These are phyloP conservation scores for Eriosoma lanigerum DNA, from an alignment of 1,140 invertebrate genomes.

Conservation along the genomic window DNA sequence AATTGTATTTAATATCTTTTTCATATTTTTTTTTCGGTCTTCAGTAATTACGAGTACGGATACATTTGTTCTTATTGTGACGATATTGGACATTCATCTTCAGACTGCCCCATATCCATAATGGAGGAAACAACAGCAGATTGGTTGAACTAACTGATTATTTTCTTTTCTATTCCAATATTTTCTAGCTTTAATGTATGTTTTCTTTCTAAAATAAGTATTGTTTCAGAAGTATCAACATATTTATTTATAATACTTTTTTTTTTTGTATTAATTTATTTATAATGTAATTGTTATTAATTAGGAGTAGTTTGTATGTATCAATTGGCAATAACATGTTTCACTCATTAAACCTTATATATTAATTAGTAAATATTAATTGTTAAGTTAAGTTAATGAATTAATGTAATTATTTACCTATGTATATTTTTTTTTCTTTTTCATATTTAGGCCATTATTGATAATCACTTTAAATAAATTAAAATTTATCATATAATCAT, in stretches of 20 bases:
- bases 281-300: slow-evolving; percentile 29
- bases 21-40: slow-evolving; percentile 37
- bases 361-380: neutral
- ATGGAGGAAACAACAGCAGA: neutral
- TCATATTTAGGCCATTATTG: neutral
- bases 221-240: neutral
- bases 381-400: neutral
- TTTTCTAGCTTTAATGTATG: neutral
- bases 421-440: slow-evolving; percentile 25
- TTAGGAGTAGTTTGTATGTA: slow-evolving; percentile 15
- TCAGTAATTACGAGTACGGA: neutral
- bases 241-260: slow-evolving; percentile 4
- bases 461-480: slow-evolving; percentile 1
- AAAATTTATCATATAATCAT: neutral
- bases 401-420: neutral
- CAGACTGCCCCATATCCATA: slow-evolving; percentile 27
- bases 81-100: slow-evolving; percentile 9
- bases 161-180: slow-evolving; percentile 14
- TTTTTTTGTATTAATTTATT: neutral
- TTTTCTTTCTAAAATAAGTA: neutral
- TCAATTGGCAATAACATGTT: neutral
- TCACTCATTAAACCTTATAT: neutral
- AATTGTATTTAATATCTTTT: slow-evolving; percentile 17
- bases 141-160: neutral
- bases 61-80: slow-evolving; percentile 39